Evolutionary conservation across 1,140 invertebrate genomes (phyloP).

Genomic region (Bombus breviceps): DNA sequence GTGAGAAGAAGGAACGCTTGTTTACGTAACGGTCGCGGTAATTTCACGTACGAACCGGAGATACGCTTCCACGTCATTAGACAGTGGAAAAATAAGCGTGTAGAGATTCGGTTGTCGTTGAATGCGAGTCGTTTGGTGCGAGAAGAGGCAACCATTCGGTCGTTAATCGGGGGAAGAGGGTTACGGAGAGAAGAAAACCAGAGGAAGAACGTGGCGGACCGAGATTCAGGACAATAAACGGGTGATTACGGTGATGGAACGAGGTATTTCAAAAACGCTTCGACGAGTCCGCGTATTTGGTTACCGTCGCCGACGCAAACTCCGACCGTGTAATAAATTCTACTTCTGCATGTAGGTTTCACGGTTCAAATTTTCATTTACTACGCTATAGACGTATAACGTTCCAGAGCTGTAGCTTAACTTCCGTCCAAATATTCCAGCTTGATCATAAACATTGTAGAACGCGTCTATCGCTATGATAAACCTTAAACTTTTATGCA

Average conservation of each 20-base stretch:
- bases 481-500: too few relatives aligned
- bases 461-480: too few relatives aligned
- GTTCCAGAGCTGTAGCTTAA: too few relatives aligned
- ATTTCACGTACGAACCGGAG: constrained; percentile 20
- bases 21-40: constrained; percentile 46
- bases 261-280: neutral
- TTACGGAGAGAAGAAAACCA: neutral
- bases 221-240: neutral
- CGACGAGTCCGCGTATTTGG: neutral
- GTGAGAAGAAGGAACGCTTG: constrained; percentile 14
- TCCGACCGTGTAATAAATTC: too few relatives aligned
- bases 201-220: neutral
- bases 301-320: neutral
- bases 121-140: neutral
- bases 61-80: constrained; percentile 37
- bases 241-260: neutral
- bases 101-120: neutral
- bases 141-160: neutral
- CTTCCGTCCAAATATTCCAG: too few relatives aligned
- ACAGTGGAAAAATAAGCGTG: constrained; percentile 10
- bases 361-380: too few relatives aligned
- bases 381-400: too few relatives aligned
- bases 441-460: too few relatives aligned
- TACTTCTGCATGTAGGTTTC: too few relatives aligned
- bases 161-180: constrained; percentile 8